These are phyloP conservation scores for Crotophaga sulcirostris DNA, from an alignment of 2,113 vertebrate species.

Conservation along the genomic window DNA sequence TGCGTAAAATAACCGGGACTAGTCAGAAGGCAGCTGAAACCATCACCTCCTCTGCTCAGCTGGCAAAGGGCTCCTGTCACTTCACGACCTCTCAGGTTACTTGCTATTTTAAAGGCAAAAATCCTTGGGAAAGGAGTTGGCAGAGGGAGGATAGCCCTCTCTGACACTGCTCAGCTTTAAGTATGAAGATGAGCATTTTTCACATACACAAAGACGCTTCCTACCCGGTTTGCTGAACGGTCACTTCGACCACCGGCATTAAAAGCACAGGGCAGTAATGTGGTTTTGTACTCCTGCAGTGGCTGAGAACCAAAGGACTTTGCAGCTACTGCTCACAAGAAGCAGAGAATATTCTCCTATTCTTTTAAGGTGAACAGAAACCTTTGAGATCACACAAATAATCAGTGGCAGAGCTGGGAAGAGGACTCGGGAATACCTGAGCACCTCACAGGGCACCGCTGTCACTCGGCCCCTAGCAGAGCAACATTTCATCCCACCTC, in stretches of 20 bases:
- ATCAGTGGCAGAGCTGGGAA: neutral
- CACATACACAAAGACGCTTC: neutral
- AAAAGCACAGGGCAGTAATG: neutral
- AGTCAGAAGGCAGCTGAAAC: constrained; percentile 44
- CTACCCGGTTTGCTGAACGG: neutral
- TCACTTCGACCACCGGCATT: neutral
- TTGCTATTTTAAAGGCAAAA: constrained; percentile 6
- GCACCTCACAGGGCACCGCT: neutral
- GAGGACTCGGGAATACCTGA: neutral
- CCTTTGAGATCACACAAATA: neutral
- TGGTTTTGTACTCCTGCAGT: neutral
- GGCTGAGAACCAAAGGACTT: neutral
- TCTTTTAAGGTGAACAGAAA: neutral
- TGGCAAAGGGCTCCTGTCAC: constrained; percentile 34
- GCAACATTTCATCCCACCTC: neutral
- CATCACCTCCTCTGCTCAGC: neutral
- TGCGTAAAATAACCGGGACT: neutral
- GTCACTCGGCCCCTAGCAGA: neutral
- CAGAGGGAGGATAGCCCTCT: neutral
- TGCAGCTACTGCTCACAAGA: neutral
- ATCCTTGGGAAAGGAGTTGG: neutral
- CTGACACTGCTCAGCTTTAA: neutral
- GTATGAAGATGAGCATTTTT: neutral
- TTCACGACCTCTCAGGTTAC: neutral
- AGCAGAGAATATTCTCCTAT: neutral